Base-by-base conservation (phyloP, 2,113 vertebrate genomes). In the Vanacampus margaritifer region DNA sequence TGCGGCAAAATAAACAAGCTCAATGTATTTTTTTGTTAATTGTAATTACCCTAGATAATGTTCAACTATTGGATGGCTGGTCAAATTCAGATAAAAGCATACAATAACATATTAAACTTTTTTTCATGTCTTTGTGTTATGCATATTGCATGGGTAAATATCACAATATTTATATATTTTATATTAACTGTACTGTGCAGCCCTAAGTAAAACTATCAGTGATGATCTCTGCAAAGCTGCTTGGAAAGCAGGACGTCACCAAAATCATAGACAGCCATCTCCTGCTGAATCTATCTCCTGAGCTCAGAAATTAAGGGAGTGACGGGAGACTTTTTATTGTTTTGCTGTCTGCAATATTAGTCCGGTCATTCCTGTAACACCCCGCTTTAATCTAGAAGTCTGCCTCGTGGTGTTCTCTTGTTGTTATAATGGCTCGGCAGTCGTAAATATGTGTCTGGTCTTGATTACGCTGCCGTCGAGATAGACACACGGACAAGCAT, bases 371-470 rank as follows among this genome's bases (percentile, higher is more conserved):
- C 60, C 35, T 46, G 67, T 75, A 74, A 68, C 69, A 67, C 65
- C 45, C 58, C 41, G 43, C 60, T 76, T 79, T 69, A 67, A 70
- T 82, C 64, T 57, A 56, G 7, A 65, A 72, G 70, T 69, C 70
- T 76, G 63, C 67, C 80, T 72, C 73, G 57, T 67, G 35, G 60
- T 69, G 77, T 66, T 84, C 82, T 81, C 67, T n/a, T 23, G 51
- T 73, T 74, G 68, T 71, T 19, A 24, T 32, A 43, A 65, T 56
- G 63, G 72, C 81, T 80, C 73, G 53, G 62, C 68, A 65, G 76
- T 68, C 76, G 82, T 75, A 83, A 84, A 86, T 81, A 60, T 79
- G 76, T 63, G 68, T 78, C 76, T 82, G 68, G 70, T 64, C 73
- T 80, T 84, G 72, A 85, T 88, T 79, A 80, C 64, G 11, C 26